Conservation (phyloP, 1,140 invertebrate species). For the Phenacoccus solenopsis region DNA sequence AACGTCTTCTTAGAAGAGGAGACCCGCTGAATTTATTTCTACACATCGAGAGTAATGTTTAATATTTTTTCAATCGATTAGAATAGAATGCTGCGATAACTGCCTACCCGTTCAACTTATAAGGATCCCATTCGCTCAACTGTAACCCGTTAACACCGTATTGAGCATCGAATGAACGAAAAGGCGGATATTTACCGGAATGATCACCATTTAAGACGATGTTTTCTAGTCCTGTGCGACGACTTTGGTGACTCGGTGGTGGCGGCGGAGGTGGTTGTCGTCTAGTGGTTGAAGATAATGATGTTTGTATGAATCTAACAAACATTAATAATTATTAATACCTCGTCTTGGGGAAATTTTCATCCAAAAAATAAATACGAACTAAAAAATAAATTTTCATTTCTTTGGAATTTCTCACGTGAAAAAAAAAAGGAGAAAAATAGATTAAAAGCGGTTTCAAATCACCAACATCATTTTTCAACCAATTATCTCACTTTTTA, state of each 20-base stretch:
- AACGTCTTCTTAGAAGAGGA: constrained; percentile 22
- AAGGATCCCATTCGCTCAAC: constrained; percentile 10
- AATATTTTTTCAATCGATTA: not conserved
- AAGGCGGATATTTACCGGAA: constrained; percentile 27
- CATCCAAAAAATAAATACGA: no score
- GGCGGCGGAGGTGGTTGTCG: constrained; percentile 27
- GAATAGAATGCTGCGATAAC: not conserved
- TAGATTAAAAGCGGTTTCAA: no score
- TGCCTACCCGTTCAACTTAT: constrained; percentile 13
- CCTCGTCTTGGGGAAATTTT: no score
- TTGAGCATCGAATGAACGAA: constrained; percentile 28
- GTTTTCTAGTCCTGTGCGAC: constrained; percentile 12
- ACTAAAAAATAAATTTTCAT: no score
- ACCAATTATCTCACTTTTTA: no score
- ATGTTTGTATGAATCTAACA: constrained; percentile 27
- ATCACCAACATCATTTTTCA: no score
- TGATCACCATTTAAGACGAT: not conserved
- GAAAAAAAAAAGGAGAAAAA: no score
- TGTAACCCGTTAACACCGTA: not conserved
- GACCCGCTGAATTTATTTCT: constrained; percentile 22
- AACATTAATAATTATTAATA: constrained; percentile 13
- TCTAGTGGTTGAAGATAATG: constrained; percentile 26
- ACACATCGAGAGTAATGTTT: not conserved
- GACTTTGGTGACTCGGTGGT: constrained; percentile 18
- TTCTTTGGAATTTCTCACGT: no score